phyloP scores from a whole-genome alignment of 2,113 vertebrate species.

The Pelobates fuscus region DNA sequence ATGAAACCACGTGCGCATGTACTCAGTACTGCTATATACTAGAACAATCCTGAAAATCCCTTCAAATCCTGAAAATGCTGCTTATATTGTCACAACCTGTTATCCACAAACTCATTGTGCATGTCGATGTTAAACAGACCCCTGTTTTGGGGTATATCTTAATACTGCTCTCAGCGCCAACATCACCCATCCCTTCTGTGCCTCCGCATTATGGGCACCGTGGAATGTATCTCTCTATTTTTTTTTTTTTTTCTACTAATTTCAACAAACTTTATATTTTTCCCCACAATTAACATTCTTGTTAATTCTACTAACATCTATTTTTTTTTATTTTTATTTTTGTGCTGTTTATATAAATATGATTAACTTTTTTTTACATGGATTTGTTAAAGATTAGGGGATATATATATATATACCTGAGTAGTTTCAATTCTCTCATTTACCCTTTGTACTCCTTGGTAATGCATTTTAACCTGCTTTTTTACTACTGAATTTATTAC shows the following conservation, averaged over 20 bases:
- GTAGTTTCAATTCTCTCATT: too few relatives aligned
- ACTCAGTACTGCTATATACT: neutral
- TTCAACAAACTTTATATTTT: too few relatives aligned
- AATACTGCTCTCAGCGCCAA: neutral
- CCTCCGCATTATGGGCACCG: neutral
- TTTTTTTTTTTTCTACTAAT: neutral
- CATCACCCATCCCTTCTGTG: neutral
- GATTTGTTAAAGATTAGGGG: too few relatives aligned
- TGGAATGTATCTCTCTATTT: constrained; percentile 1
- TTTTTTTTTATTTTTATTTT: too few relatives aligned
- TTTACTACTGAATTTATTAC: too few relatives aligned
- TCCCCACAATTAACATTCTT: too few relatives aligned
- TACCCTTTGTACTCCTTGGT: too few relatives aligned
- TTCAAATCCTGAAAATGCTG: neutral
- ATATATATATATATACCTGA: too few relatives aligned
- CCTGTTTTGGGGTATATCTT: neutral
- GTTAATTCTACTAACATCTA: constrained; percentile 19
- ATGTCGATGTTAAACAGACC: neutral
- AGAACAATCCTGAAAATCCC: neutral
- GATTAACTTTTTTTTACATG: too few relatives aligned
- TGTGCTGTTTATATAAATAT: too few relatives aligned
- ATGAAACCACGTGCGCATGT: neutral
- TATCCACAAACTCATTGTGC: neutral
- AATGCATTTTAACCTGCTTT: too few relatives aligned
- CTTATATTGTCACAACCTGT: neutral